Conservation (phyloP, 2,113 vertebrate genomes). For the Lagopus muta region DNA sequence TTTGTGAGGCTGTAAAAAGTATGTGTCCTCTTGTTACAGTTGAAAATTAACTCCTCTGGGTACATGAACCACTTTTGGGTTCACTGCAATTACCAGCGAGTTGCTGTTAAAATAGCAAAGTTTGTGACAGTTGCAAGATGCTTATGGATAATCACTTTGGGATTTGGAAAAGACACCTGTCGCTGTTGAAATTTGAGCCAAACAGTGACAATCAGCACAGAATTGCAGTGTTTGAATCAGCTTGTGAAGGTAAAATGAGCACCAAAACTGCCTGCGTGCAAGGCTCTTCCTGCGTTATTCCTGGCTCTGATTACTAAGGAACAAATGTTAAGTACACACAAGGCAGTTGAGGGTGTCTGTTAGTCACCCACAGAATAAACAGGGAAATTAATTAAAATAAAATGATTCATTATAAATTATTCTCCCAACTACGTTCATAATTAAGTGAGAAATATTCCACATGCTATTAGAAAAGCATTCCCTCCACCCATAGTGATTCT, state of each 20-base stretch:
- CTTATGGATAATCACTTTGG: slow-evolving; percentile 4
- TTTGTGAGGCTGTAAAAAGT: not conserved
- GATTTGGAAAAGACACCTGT: slow-evolving; percentile 36
- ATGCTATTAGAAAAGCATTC: slow-evolving; percentile 48
- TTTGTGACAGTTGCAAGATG: slow-evolving; percentile 1
- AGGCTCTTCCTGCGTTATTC: not conserved
- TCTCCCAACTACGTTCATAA: slow-evolving; percentile 42
- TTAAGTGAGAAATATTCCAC: slow-evolving; percentile 66
- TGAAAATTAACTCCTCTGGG: not conserved
- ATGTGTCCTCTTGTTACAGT: not conserved
- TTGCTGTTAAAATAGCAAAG: not conserved
- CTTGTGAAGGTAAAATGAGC: not conserved
- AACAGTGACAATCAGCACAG: not conserved
- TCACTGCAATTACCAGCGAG: not conserved
- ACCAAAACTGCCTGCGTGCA: not conserved
- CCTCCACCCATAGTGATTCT: slow-evolving; percentile 40
- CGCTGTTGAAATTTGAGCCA: not conserved
- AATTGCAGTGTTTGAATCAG: not conserved
- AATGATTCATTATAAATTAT: slow-evolving; percentile 48
- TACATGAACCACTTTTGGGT: not conserved
- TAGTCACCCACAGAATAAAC: slow-evolving; percentile 36
- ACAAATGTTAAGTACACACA: not conserved
- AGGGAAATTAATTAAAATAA: slow-evolving; percentile 51
- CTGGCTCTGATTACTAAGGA: not conserved
- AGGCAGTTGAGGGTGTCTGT: not conserved